Conservation (phyloP, 2,888 invertebrate genomes). For the Lasioglossum villosulum region DNA sequence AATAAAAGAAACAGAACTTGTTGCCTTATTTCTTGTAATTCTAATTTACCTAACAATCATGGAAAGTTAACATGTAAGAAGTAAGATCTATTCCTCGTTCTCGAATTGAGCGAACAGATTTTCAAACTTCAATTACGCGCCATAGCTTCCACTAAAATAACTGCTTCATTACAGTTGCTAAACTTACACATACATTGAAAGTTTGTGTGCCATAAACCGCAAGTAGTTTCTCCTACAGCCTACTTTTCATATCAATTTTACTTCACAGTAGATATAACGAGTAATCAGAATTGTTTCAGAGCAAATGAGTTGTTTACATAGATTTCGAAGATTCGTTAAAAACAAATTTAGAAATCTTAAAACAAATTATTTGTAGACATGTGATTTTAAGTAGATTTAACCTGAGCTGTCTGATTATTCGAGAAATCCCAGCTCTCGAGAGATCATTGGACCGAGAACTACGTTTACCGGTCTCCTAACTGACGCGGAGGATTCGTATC, state of each 20-base stretch:
- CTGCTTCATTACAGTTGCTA: background rate
- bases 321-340: background rate
- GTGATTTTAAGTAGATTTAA: too few relatives aligned
- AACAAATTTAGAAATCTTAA: too few relatives aligned
- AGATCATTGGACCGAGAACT: background rate
- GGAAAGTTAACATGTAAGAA: background rate
- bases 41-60: background rate
- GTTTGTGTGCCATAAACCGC: background rate
- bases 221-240: too few relatives aligned
- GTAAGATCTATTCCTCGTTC: background rate
- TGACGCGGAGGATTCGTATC: slow-evolving; percentile 7
- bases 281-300: background rate
- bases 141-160: background rate
- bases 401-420: background rate
- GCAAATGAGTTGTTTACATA: background rate
- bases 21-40: too few relatives aligned
- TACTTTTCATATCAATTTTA: background rate
- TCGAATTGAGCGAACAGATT: background rate
- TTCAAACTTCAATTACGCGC: background rate
- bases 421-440: background rate
- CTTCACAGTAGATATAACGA: background rate
- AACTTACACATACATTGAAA: background rate
- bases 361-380: background rate
- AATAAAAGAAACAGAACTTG: too few relatives aligned
- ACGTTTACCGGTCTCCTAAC: slow-evolving; percentile 11